These are phyloP conservation scores for Sakesphorus luctuosus DNA, from an alignment of 2,113 vertebrate genomes.

Conservation along the genomic window DNA sequence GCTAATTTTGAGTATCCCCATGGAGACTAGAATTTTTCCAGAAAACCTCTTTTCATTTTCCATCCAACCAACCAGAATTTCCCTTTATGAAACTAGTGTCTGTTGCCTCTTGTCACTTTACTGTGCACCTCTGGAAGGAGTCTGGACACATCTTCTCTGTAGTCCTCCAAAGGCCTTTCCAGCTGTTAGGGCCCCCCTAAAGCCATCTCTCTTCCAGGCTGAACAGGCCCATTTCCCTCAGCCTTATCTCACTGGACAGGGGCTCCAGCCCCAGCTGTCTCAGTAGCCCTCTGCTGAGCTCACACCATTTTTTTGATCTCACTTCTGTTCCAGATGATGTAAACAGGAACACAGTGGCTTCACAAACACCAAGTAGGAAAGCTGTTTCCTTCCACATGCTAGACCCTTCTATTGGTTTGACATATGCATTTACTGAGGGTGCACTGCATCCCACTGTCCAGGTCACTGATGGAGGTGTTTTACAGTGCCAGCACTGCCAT, in stretches of 20 bases:
- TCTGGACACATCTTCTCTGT: neutral
- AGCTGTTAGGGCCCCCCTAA: neutral
- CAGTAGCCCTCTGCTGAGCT: neutral
- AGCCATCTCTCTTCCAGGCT: neutral
- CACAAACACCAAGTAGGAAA: neutral
- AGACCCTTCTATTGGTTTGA: neutral
- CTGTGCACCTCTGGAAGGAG: neutral
- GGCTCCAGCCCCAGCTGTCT: neutral
- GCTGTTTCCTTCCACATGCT: neutral
- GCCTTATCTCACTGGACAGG: neutral
- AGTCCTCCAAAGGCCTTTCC: neutral
- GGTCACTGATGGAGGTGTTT: neutral
- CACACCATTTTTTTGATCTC: neutral
- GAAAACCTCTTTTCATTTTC: neutral
- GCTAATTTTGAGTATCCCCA: neutral
- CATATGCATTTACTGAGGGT: neutral
- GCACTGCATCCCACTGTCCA: neutral
- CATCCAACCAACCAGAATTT: neutral
- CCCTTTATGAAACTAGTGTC: neutral
- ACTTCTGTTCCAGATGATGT: neutral
- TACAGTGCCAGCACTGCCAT: neutral
- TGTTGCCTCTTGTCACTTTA: neutral
- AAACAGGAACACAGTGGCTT: neutral
- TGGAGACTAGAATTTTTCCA: neutral
- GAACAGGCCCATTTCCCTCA: neutral